phyloP scores from a whole-genome alignment of 2,888 invertebrate genomes.

The Neuroscelio doddi region DNA sequence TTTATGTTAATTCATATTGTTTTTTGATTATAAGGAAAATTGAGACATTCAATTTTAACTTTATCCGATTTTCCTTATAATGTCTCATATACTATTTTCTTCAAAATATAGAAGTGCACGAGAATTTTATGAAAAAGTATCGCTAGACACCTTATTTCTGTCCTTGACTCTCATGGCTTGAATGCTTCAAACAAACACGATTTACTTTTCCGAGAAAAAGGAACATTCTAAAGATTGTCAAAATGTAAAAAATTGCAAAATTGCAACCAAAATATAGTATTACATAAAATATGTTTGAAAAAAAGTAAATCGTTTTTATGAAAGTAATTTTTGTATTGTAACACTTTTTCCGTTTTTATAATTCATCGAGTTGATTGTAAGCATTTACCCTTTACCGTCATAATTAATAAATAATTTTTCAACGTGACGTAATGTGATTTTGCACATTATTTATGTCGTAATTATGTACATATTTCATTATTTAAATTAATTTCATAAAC shows the following conservation, averaged over 20 bases:
- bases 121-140: too few relatives aligned
- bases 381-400: background rate
- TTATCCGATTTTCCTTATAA: too few relatives aligned
- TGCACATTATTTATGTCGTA: conserved; percentile 9
- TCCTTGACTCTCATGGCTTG: conserved; percentile 6
- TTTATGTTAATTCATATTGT: too few relatives aligned
- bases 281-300: background rate
- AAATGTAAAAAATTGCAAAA: background rate
- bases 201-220: too few relatives aligned
- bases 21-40: too few relatives aligned
- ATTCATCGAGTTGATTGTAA: background rate
- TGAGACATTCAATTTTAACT: too few relatives aligned
- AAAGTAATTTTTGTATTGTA: too few relatives aligned
- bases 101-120: too few relatives aligned
- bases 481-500: too few relatives aligned
- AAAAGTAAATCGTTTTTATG: too few relatives aligned
- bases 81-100: too few relatives aligned
- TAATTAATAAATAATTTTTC: background rate
- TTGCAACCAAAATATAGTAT: background rate
- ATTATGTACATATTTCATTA: too few relatives aligned
- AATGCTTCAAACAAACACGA: conserved; percentile 13
- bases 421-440: conserved; percentile 5
- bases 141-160: conserved; percentile 9
- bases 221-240: background rate
- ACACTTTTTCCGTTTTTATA: background rate